Conservation (phyloP, 1,140 invertebrate genomes). For the Aradophagus sp. region DNA sequence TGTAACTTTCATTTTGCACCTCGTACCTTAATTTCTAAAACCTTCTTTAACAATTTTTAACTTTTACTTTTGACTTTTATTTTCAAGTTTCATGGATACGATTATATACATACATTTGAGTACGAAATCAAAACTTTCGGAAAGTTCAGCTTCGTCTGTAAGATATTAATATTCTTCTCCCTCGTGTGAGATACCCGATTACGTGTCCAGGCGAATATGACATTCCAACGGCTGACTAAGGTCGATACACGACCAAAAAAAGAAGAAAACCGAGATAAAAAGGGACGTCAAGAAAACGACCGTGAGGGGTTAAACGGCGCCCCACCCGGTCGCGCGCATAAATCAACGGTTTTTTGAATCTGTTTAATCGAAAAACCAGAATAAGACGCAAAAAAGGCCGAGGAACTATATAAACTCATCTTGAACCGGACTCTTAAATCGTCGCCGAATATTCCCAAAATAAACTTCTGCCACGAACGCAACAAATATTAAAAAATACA, state of each 20-base stretch:
- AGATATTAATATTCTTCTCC: slow-evolving; percentile 37
- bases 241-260: slow-evolving; percentile 3
- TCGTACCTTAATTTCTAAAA: too few relatives aligned
- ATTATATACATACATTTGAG: too few relatives aligned
- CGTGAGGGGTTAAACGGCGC: slow-evolving; percentile 22
- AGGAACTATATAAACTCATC: too few relatives aligned
- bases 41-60: too few relatives aligned
- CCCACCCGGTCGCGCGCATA: slow-evolving; percentile 27
- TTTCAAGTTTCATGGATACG: too few relatives aligned
- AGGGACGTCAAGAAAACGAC: slow-evolving; percentile 9
- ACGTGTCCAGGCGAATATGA: slow-evolving; percentile 45
- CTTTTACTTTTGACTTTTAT: too few relatives aligned
- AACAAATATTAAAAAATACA: slow-evolving; percentile 24
- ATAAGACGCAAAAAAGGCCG: slow-evolving; percentile 9
- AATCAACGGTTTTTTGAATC: slow-evolving; percentile 13
- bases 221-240: slow-evolving; percentile 47
- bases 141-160: background rate
- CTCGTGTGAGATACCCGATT: slow-evolving; percentile 27
- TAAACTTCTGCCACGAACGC: slow-evolving; percentile 31
- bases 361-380: slow-evolving; percentile 12
- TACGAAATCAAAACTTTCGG: too few relatives aligned
- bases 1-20: too few relatives aligned
- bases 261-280: too few relatives aligned
- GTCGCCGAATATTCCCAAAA: slow-evolving; percentile 35
- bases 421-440: slow-evolving; percentile 45